Conservation (phyloP, 2,888 invertebrate genomes). For the Parnassius apollo region DNA sequence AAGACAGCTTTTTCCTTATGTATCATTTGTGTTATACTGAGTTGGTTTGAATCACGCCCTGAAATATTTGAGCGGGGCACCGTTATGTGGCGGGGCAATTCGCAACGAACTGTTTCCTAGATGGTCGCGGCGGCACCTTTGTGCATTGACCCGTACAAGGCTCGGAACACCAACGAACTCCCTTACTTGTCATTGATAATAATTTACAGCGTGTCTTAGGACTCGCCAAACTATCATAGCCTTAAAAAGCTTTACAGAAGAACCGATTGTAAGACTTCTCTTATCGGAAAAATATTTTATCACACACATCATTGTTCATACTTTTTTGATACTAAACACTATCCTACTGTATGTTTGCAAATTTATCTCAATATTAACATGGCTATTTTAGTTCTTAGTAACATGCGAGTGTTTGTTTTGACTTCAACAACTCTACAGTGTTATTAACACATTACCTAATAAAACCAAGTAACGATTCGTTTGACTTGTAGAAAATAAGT, state of each 20-base stretch:
- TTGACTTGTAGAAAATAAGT: slow-evolving; percentile 46
- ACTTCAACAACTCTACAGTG: slow-evolving; percentile 10
- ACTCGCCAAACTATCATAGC: slow-evolving; percentile 2
- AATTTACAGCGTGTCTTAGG: slow-evolving; percentile 33
- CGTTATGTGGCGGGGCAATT: slow-evolving; percentile 52
- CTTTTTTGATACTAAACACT: too few relatives aligned
- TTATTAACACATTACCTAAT: slow-evolving; percentile 29
- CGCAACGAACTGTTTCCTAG: slow-evolving; percentile 30
- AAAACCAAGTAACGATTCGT: slow-evolving; percentile 37
- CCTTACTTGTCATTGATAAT: slow-evolving; percentile 52
- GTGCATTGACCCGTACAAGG: slow-evolving; percentile 74
- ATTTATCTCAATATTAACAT: background rate
- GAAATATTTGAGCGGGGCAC: slow-evolving; percentile 64
- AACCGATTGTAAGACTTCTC: too few relatives aligned
- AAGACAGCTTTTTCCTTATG: background rate
- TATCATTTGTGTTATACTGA: background rate
- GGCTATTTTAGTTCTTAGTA: background rate
- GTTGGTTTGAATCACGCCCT: slow-evolving; percentile 29
- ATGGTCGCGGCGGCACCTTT: slow-evolving; percentile 63
- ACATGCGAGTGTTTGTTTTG: slow-evolving; percentile 14
- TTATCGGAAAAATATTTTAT: too few relatives aligned
- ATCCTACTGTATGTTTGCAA: background rate
- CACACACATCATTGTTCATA: too few relatives aligned
- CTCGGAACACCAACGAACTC: slow-evolving; percentile 54
- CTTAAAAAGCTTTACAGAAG: background rate